Conservation (phyloP, 2,797 vertebrate species). For the Xiphorhynchus erythropygius region DNA sequence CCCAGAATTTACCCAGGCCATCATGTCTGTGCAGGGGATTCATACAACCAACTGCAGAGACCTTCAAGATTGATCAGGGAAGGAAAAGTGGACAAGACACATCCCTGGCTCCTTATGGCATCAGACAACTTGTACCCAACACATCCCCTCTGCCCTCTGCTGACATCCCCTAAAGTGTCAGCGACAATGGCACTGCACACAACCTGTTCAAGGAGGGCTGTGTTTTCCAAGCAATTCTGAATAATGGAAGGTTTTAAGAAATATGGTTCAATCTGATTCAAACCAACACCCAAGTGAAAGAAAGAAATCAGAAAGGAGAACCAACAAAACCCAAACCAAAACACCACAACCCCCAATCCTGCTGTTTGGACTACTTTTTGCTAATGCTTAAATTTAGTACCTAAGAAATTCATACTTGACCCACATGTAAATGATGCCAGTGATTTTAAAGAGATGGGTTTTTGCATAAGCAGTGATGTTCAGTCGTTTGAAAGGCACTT, state of each 20-base stretch:
- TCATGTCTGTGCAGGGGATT: neutral
- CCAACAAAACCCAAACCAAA: neutral
- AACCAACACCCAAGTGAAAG: neutral
- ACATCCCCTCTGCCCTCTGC: neutral
- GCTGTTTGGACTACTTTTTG: neutral
- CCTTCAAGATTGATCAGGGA: neutral
- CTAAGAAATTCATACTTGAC: neutral
- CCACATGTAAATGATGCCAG: fast-evolving
- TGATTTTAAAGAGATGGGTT: neutral
- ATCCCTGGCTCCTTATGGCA: neutral
- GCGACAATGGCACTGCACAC: fast-evolving
- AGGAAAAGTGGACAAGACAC: neutral
- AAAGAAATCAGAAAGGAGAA: neutral
- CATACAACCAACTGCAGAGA: neutral
- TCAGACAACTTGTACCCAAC: neutral
- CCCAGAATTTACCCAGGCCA: neutral
- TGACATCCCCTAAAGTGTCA: neutral
- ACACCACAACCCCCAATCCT: neutral
- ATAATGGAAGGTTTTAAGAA: neutral
- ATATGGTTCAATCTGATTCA: neutral
- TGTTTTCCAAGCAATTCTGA: neutral
- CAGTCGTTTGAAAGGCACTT: neutral
- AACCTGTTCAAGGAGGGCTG: neutral
- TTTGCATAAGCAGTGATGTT: neutral
- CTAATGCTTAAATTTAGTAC: neutral